Evolutionary conservation across 2,888 invertebrate species (phyloP).

Genomic region (Phaonia tiefii): DNA sequence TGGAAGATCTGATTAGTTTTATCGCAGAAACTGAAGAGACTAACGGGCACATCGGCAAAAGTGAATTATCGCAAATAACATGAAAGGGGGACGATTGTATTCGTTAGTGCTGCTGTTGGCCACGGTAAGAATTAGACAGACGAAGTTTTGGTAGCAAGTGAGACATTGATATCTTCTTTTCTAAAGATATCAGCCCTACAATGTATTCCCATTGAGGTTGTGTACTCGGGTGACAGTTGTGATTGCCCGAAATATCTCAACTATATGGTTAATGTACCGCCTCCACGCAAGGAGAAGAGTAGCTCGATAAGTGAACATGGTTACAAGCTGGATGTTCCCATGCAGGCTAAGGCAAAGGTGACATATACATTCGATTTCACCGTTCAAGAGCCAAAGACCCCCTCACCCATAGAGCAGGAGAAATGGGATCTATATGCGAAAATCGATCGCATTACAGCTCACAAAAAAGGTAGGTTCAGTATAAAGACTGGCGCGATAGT

Average conservation of each 20-base stretch:
- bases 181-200: constrained; percentile 65
- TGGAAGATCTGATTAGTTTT: constrained; percentile 57
- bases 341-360: constrained; percentile 71
- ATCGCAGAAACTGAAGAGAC: constrained; percentile 35
- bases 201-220: constrained; percentile 71
- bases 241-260: constrained; percentile 74
- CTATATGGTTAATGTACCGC: constrained; percentile 74
- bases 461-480: constrained; percentile 73
- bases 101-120: constrained; percentile 23
- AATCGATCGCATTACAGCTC: constrained; percentile 73
- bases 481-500: constrained; percentile 7
- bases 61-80: neutral
- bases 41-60: neutral
- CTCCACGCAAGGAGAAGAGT: constrained; percentile 64
- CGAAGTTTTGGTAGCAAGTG: neutral
- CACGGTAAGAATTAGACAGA: constrained; percentile 44
- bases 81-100: neutral
- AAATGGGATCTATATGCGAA: constrained; percentile 72
- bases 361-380: constrained; percentile 76
- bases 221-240: constrained; percentile 75
- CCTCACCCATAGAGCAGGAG: constrained; percentile 64
- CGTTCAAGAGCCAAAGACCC: constrained; percentile 75
- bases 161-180: neutral
- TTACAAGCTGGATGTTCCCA: constrained; percentile 75
- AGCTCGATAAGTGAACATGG: constrained; percentile 70